A percentile compares a stretch with the other conserved stretches of the same genome.
Conservation (phyloP, 2,113 vertebrate genomes). For the Castor canadensis region DNA sequence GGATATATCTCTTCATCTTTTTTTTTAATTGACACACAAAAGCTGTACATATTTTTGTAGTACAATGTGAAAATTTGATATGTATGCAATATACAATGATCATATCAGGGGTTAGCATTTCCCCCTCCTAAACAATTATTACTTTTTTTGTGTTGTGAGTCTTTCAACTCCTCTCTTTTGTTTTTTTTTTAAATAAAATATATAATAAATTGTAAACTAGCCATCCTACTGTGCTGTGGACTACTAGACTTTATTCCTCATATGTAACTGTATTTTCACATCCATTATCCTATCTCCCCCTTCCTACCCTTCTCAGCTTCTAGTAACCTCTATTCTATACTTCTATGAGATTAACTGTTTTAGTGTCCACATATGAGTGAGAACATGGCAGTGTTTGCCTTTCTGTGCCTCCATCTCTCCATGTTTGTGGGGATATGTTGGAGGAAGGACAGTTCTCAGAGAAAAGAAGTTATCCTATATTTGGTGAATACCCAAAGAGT, state of each 20-base stretch:
- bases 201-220: background rate
- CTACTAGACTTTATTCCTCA: background rate
- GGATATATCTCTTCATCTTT: background rate
- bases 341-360: background rate
- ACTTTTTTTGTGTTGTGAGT: background rate
- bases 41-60: background rate
- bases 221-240: background rate
- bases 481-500: background rate
- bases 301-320: background rate
- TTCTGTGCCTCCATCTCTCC: background rate
- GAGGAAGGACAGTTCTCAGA: background rate
- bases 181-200: background rate
- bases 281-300: background rate
- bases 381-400: background rate
- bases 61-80: background rate
- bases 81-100: background rate
- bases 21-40: background rate
- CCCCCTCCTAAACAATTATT: background rate
- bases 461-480: background rate
- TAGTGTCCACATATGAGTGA: background rate
- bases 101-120: background rate
- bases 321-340: background rate
- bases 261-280: background rate
- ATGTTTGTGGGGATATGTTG: background rate
- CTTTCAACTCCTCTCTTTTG: background rate